phyloP scores from a whole-genome alignment of 2,113 vertebrate species.

The Oreochromis aureus region DNA sequence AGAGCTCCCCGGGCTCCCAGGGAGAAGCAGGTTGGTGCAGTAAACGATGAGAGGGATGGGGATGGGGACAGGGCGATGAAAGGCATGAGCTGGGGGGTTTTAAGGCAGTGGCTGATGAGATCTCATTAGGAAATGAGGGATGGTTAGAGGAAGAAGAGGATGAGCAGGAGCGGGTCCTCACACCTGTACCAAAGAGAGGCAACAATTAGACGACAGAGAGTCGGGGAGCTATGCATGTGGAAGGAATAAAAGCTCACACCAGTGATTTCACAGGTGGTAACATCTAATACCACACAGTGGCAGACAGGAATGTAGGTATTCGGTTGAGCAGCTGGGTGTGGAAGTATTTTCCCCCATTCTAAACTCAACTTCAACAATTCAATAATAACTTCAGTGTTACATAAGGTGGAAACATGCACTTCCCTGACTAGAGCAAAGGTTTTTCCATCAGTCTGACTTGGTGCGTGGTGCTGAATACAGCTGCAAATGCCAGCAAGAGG shows the following conservation, averaged over 20 bases:
- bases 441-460: not conserved
- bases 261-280: not conserved
- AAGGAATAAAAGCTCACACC: not conserved
- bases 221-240: not conserved
- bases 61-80: not conserved
- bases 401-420: not conserved
- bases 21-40: conserved; percentile 42
- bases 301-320: not conserved
- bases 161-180: conserved; percentile 66
- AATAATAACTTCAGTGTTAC: not conserved
- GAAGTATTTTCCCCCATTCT: not conserved
- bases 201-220: conserved; percentile 36
- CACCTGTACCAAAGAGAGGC: conserved; percentile 68
- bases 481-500: not conserved
- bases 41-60: conserved; percentile 10
- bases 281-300: not conserved
- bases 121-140: not conserved
- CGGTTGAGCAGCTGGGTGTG: not conserved
- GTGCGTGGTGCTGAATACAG: not conserved
- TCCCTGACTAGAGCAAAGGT: not conserved
- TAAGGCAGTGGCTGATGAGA: not conserved
- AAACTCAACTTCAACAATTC: not conserved
- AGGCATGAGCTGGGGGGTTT: conserved; percentile 1
- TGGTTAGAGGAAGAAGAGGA: conserved; percentile 69
- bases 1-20: conserved; percentile 26